Evolutionary conservation across 2,888 invertebrate species (phyloP), one percentile per base, ranked within the genome.

Genomic region (Lepas anatifera): DNA sequence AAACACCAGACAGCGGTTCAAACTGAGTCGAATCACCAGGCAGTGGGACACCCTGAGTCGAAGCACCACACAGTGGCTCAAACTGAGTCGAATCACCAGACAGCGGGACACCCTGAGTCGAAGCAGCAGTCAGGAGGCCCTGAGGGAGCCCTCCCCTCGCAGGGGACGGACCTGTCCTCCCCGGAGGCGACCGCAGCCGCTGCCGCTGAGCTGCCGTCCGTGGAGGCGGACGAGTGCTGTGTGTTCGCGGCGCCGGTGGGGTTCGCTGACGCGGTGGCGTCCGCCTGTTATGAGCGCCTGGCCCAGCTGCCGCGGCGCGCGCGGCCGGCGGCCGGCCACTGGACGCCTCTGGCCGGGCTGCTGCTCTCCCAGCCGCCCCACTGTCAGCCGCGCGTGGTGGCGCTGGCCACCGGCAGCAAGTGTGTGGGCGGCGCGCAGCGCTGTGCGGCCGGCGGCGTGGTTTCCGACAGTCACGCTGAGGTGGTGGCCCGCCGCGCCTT

Each of bases 401-500:
- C 94, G n/a, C 78, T 95, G 69, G 94, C 92, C 3, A 92, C 92
- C 3, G 96, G 96, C 0, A 89, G 95, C 0, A 96, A 95, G 82
- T 96, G 95, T 79, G 84, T 96, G 73, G 94, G 95, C 1, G 83
- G 84, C 70, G 80, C 81, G 4, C 77, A 80, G 78, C 82, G 89
- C 81, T 87, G 86, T 69, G 76, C 81, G 3, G 78, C 78, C 39
- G 94, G 94, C 2, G 85, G 86, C 75, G 83, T 89, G 72, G 76
- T 97, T 22, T 91, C 91, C 78, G 96, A 97, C 79, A 92, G 91
- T 50, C 96, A 97, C 81, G 94, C 95, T 1, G 96, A 97, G 83
- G 85, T 95, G 35, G 81, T 95, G 68, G 89, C 92, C 10, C 84
- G 95, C 75, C 84, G 96, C 75, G 89, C 87, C 0, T 90, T 96